Percentiles rank a stretch among this genome's conserved stretches.
phyloP scores from a whole-genome alignment of 2,797 vertebrate species.

The Nasua narica region DNA sequence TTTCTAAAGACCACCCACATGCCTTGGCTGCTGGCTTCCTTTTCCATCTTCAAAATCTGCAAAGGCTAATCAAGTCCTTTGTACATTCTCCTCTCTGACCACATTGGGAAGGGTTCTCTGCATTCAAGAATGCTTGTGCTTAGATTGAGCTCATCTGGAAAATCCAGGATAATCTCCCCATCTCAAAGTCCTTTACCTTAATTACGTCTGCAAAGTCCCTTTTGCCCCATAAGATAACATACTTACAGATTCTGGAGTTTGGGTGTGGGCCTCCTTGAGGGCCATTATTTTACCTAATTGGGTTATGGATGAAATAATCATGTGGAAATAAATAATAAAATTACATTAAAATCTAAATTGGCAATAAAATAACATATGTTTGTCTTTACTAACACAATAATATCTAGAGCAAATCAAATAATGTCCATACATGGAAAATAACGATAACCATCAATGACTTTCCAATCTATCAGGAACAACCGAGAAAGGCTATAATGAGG shows the following conservation, averaged over 20 bases:
- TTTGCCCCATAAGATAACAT: not conserved
- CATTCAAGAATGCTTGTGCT: not conserved
- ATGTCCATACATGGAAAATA: not conserved
- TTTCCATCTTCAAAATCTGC: slow-evolving; percentile 1
- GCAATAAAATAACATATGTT: not conserved
- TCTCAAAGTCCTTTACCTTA: not conserved
- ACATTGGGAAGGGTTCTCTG: not conserved
- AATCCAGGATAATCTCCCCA: not conserved
- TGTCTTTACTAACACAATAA: not conserved
- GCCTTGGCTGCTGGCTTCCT: not conserved
- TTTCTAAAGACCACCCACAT: slow-evolving; percentile 8
- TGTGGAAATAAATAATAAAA: not conserved
- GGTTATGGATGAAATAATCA: not conserved
- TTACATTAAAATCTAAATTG: not conserved
- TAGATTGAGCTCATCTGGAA: not conserved
- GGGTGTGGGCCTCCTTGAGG: not conserved
- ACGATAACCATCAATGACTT: not conserved
- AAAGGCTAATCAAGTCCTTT: not conserved
- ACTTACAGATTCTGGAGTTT: not conserved
- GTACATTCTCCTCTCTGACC: not conserved
- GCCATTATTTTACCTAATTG: not conserved
- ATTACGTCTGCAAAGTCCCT: not conserved
- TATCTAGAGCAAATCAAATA: not conserved
- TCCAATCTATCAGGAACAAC: not conserved
- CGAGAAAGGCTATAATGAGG: not conserved